Evolutionary conservation across 2,113 vertebrate genomes (phyloP), one percentile per base, ranked within the genome.

Genomic region (Sinocyclocheilus anophthalmus): DNA sequence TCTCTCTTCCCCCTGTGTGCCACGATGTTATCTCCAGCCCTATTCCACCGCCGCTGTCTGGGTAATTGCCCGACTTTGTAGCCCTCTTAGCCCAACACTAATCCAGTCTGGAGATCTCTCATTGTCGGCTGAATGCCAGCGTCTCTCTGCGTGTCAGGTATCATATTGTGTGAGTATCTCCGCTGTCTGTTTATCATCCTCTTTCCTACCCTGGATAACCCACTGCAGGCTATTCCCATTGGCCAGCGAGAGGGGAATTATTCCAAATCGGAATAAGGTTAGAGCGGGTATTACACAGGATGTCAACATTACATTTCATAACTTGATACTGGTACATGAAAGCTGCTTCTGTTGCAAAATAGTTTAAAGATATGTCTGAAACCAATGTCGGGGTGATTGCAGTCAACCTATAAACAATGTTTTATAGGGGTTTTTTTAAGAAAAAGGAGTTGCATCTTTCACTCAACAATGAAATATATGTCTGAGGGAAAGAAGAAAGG

Each of bases 101-200:
- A 84, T 79, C 65, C 65, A 50, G 42, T 78, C 76, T 73, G 39
- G 18, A 50, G 75, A 84, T 84, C 63, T 78, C 39, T 81, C 37
- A 81, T 45, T 81, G 79, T 67, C 24, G n/a, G 26, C 72, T 42
- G 72, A 83, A 45, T 76, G 20, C 48, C 26, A 72, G 57, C 16
- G 3, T 65, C 61, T 83, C 59, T 42, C 30, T 20, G 16, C 3
- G 57, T 11, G 42, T 45, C 53, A 69, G 45, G 42, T 84, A 77
- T 45, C 63, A 77, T 65, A 57, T 26, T 61, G 75, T 69, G 50
- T 8, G 14, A 70, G 61, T 84, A 72, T 72, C 57, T 83, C 42
- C 53, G 14, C 45, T 24, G 18, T 84, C 24, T 87, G 24, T 87
- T 84, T 79, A 87, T 79, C 48, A 30, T 5, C 18, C 24, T 26